Evolutionary conservation across 2,888 invertebrate species (phyloP), one percentile per base, ranked within the genome.

Genomic region (Arenicola marina): DNA sequence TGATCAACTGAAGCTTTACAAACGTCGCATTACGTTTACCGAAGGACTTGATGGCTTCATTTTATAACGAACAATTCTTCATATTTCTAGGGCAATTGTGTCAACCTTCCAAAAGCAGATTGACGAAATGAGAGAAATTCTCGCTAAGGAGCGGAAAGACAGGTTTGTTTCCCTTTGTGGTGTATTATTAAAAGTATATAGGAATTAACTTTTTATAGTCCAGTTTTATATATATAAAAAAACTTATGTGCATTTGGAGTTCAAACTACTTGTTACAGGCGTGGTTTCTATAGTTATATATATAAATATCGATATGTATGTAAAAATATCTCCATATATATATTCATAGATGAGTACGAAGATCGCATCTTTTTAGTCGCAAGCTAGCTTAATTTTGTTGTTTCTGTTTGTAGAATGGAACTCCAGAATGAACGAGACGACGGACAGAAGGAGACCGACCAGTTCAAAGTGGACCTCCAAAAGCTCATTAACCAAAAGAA

Each of bases 131-230:
- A 68, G 74, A 51, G 76, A 77, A 29, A 76, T 75, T 60, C 69
- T 81, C n/a, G 53, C 73, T 1, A 76, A 70, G 53, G 81, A 80
- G 57, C 70, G 78, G 44, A 77, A 75, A 67, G 79, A 79, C 56
- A 76, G 79, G 80, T 80, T 11, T 31, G 28, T 63, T 2, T 34
- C 26, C 33, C 32, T 11, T 56, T 3, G n/a, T 33, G 34, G 4
- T 56, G 18, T 21, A 48, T 48, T 21, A n/a, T n/a, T n/a, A n/a
- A n/a, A n/a, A n/a, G n/a, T n/a, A n/a, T n/a, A n/a, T n/a, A n/a
- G n/a, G n/a, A n/a, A n/a, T n/a, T n/a, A n/a, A n/a, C n/a, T n/a
- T n/a, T n/a, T n/a, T n/a, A n/a, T n/a, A n/a, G n/a, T n/a, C n/a
- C n/a, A n/a, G n/a, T n/a, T n/a, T n/a, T n/a, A n/a, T n/a, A n/a